Evolutionary conservation across 1,140 invertebrate genomes (phyloP), one percentile per base, ranked within the genome.

Genomic region (Atta colombica): DNA sequence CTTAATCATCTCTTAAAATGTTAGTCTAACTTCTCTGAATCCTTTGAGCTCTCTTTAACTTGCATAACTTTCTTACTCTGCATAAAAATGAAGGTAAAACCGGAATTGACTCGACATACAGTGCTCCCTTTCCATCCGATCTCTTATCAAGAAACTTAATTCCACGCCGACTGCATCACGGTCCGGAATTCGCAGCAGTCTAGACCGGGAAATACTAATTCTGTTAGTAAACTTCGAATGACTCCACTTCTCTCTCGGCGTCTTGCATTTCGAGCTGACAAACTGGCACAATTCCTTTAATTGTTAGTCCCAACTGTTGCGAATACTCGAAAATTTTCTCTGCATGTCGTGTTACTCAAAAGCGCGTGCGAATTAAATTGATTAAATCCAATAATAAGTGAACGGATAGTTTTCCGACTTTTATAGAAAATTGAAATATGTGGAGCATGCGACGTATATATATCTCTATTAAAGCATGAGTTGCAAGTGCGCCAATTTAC

Each of bases 131-230:
- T 61, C 69, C 71, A 75, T 75, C 80, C 39, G 80, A 84, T 84
- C 55, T 72, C 58, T 84, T 84, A 84, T 84, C 80, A 61, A 74
- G 69, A 75, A 84, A 84, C 69, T 84, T 84, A 84, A 84, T 84
- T 75, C 55, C 69, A 58, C 69, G 68, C 68, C 55, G 45, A 51
- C 68, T 60, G 39, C 35, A 35, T 35, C 21, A 14, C 66, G n/a
- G 39, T n/a, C 49, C 39, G 55, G 45, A 84, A 84, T 84, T 84
- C 55, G 55, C 55, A 7, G 69, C 68, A 31, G 31, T 10, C 68
- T 68, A 31, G 25, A 61, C 69, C 51, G 66, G 39, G 77, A 45
- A 84, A 75, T 84, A 75, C 80, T 75, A 84, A 84, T 72, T 84
- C 69, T 28, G 69, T 84, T 84, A 84, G 69, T 61, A 84, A 84